Base-by-base conservation (phyloP, 2,113 vertebrate genomes). In the Alectura lathami region DNA sequence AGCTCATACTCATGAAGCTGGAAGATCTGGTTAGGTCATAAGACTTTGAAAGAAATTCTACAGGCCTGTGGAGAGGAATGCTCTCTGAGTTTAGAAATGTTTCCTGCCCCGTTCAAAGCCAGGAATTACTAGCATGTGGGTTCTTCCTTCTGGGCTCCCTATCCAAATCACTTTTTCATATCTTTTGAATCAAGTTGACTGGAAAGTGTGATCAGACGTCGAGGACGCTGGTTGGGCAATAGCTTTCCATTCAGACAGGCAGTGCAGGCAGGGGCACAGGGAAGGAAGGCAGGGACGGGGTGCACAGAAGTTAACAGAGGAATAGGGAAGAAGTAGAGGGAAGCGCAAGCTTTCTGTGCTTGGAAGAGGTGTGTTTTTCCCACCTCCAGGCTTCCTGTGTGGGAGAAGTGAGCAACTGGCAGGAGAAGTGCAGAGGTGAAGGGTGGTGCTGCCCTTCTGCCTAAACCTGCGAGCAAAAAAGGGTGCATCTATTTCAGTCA, bases 141-240 rank as follows among this genome's bases (percentile, higher is more conserved):
- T 8, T 93, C n/a, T 94, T 94, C 75, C 63, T 93, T 93, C 81
- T 94, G 36, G 36, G 36, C n/a, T 92, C 57, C 32, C 50, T 89
- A 21, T 76, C 36, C 57, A 87, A 87, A 76, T 84, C 62, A 45
- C 34, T 87, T 90, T 89, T 88, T 77, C 30, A 4, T 73, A 36
- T 89, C 54, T 85, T 64, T 80, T 50, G 6, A 82, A 23, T 75
- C n/a, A 67, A 91, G 47, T 91, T 94, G 78, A 94, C 50, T 48
- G n/a, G 91, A 51, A 86, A 69, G 50, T 47, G 57, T 79, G 69
- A 66, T 84, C 74, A 69, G 76, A 89, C 62, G 53, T 84, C 56
- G 92, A 63, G 73, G 68, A 77, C 69, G 13, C 66, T 76, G 48
- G 20, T 87, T 86, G 73, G 62, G 74, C 66, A 82, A 54, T 84